Evolutionary conservation across 30 jellyfish, hydroid and myxozoan genomes (phyloP).

Genomic region (Mastigias papua): DNA sequence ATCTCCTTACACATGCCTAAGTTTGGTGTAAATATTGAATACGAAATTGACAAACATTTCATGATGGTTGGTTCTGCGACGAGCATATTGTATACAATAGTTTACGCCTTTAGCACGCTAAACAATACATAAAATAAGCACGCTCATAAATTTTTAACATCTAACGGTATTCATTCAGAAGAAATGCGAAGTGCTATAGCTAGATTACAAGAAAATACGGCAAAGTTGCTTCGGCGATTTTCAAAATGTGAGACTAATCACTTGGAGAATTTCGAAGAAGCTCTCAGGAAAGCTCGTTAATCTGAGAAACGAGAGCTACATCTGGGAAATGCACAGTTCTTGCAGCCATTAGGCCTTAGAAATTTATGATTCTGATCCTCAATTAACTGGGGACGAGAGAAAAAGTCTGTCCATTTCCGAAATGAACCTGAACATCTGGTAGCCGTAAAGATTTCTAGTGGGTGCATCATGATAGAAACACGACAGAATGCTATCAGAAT

Average conservation of each 20-base stretch:
- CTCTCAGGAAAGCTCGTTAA: neutral
- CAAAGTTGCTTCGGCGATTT: neutral
- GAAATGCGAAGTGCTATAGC: neutral
- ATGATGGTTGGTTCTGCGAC: too few species aligned
- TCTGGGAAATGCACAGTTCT: neutral
- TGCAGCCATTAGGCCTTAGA: neutral
- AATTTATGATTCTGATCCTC: neutral
- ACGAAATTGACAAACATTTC: too few species aligned
- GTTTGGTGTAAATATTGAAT: too few species aligned
- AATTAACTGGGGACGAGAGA: neutral
- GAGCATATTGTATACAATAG: too few species aligned
- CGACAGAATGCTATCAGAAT: too few species aligned
- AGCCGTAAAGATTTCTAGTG: too few species aligned
- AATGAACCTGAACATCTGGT: too few species aligned
- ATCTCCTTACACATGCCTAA: too few species aligned
- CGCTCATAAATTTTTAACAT: neutral
- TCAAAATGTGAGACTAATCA: neutral
- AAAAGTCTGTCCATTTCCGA: too few species aligned
- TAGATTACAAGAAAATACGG: too few species aligned
- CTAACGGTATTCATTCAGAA: neutral
- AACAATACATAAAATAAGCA: neutral
- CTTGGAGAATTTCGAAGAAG: neutral
- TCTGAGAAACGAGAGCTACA: neutral
- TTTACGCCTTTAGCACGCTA: too few species aligned
- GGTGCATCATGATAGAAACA: too few species aligned